Conservation (phyloP, 2,888 invertebrate species). For the Drosophila colorata region DNA sequence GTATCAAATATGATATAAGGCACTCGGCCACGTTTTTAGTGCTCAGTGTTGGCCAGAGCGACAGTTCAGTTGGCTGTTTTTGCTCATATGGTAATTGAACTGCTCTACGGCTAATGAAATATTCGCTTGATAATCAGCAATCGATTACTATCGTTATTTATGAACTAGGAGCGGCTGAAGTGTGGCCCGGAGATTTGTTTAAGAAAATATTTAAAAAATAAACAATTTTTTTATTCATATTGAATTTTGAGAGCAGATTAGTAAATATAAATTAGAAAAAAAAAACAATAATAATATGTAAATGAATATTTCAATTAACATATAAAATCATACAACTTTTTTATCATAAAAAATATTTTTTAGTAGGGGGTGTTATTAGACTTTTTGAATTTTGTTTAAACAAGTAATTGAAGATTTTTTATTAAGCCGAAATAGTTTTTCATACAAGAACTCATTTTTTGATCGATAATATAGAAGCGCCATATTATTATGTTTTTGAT, state of each 20-base stretch:
- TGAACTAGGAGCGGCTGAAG: neutral
- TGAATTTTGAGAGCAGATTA: too few species aligned
- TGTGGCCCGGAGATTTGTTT: neutral
- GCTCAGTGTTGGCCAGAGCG: slow-evolving; percentile 24
- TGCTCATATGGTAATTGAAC: slow-evolving; percentile 65
- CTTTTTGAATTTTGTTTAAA: too few species aligned
- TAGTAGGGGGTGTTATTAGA: too few species aligned
- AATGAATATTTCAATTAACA: neutral
- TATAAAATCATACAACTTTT: too few species aligned
- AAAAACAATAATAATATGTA: neutral
- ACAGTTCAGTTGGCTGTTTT: slow-evolving; percentile 50
- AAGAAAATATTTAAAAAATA: neutral
- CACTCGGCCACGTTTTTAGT: slow-evolving; percentile 26
- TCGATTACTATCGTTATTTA: slow-evolving; percentile 34
- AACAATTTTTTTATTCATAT: neutral
- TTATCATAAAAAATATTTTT: neutral
- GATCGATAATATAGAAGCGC: too few species aligned
- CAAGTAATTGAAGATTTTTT: too few species aligned
- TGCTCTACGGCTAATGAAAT: slow-evolving; percentile 23
- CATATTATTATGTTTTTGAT: too few species aligned
- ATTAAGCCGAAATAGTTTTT: too few species aligned
- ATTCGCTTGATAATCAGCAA: slow-evolving; percentile 20
- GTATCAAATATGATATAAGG: slow-evolving; percentile 38
- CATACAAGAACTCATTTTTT: too few species aligned
- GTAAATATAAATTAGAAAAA: too few species aligned